These are phyloP conservation scores for Pollimyrus isidori DNA, from an alignment of 2,113 vertebrate species.

Conservation along the genomic window DNA sequence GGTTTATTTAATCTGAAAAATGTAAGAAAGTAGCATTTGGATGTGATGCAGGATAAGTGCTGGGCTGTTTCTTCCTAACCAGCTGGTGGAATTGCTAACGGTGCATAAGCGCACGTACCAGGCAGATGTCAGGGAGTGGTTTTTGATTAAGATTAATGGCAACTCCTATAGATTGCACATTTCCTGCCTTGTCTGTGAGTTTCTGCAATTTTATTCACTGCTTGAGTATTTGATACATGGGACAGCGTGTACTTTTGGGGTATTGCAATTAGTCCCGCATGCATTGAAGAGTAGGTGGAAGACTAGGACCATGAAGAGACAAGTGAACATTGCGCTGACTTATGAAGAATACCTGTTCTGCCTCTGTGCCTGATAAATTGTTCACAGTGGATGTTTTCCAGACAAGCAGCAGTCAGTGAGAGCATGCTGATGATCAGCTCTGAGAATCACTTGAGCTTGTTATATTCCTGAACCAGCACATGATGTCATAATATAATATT, in stretches of 20 bases:
- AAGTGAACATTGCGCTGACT: background rate
- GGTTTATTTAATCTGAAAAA: constrained; percentile 22
- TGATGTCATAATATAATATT: background rate
- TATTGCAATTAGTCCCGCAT: background rate
- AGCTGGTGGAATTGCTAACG: constrained; percentile 2
- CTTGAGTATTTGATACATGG: background rate
- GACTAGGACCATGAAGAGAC: background rate
- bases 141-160: constrained; percentile 13
- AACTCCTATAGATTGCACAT: too few relatives aligned
- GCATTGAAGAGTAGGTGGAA: background rate
- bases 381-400: background rate
- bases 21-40: constrained; percentile 8
- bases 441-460: background rate
- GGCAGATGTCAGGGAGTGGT: background rate
- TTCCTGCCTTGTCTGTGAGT: background rate
- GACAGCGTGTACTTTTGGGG: background rate
- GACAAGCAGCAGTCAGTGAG: background rate
- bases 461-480: background rate
- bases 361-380: background rate
- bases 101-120: background rate
- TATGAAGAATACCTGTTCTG: background rate
- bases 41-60: background rate
- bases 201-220: background rate
- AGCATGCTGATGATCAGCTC: background rate
- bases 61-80: background rate